Evolutionary conservation across 1,140 invertebrate genomes (phyloP).

Genomic region (Augochlora pura): DNA sequence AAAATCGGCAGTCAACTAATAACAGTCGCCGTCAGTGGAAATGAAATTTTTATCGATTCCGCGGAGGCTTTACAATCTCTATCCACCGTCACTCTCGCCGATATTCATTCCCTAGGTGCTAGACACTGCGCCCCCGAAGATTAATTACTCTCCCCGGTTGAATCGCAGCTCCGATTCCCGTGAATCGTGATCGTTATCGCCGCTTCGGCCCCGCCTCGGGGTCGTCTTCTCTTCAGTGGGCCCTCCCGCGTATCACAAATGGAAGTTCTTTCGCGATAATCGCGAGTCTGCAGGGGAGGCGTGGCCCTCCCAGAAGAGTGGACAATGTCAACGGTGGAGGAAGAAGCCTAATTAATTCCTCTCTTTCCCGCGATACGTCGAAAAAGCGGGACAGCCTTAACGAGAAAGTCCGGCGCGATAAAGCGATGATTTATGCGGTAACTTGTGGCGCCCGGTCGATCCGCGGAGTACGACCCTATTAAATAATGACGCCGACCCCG

Average conservation of each 20-base stretch:
- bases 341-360: constrained; percentile 33
- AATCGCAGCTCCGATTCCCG: not conserved
- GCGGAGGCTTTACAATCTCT: not conserved
- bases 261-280: not conserved
- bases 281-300: not conserved
- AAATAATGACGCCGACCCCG: constrained; percentile 42
- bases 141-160: not conserved
- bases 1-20: too few species aligned
- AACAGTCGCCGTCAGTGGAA: too few species aligned
- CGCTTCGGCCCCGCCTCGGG: not conserved
- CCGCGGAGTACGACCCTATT: constrained; percentile 15
- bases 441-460: constrained; percentile 10
- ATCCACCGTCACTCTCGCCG: not conserved
- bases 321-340: not conserved
- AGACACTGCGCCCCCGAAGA: not conserved
- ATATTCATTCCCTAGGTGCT: not conserved
- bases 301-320: not conserved
- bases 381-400: constrained; percentile 13
- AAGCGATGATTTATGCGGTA: constrained; percentile 42
- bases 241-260: not conserved
- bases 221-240: not conserved
- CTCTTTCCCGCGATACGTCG: constrained; percentile 4
- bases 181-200: constrained; percentile 1
- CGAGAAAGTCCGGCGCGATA: constrained; percentile 26
- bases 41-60: constrained; percentile 1